Evolutionary conservation across 2,797 vertebrate species (phyloP), one percentile per base, ranked within the genome.

Genomic region (Buphagus erythrorhynchus): DNA sequence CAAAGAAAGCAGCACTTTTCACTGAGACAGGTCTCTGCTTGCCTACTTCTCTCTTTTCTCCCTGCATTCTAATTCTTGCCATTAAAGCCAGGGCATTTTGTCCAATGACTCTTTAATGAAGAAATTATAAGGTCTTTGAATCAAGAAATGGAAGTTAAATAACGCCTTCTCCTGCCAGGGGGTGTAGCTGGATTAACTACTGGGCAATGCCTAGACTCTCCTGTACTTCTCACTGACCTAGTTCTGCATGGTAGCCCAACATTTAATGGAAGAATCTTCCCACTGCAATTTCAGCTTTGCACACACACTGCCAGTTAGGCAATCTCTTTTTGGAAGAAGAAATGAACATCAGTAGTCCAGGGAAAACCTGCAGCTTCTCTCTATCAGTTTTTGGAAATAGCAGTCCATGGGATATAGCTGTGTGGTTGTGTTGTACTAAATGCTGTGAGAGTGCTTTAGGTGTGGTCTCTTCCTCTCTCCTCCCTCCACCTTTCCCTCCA

Each of bases 381-480:
- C 13, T 2, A 2, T 40, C 20, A 15, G 3, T 20, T 36, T 82
- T 76, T 48, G 19, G 15, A 76, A 66, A 73, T 11, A 29, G 6
- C 0, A 2, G 17, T 45, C 29, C 4, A 2, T 8, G 5, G 4
- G 7, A 67, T 17, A 22, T 11, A 74, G 16, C 7, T 20, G 4
- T 6, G 2, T 43, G 33, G 6, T 22, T 63, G 12, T 52, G 33
- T 15, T 79, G 57, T n/a, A 7, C 17, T 20, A 42, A 12, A 3
- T 36, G 11, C 11, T 40, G 19, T 11, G 20, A 59, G 16, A 18
- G 26, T 55, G 6, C 19, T 79, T 46, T 45, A 52, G 16, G 13
- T 74, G 24, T 63, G 20, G 6, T 61, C 19, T 77, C 20, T 62
- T 89, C 16, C n/a, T 58, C 13, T 54, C 22, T 62, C 11, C 5